These are phyloP conservation scores for Orthosia gracilis DNA, from an alignment of 2,888 invertebrate species.

Conservation along the genomic window DNA sequence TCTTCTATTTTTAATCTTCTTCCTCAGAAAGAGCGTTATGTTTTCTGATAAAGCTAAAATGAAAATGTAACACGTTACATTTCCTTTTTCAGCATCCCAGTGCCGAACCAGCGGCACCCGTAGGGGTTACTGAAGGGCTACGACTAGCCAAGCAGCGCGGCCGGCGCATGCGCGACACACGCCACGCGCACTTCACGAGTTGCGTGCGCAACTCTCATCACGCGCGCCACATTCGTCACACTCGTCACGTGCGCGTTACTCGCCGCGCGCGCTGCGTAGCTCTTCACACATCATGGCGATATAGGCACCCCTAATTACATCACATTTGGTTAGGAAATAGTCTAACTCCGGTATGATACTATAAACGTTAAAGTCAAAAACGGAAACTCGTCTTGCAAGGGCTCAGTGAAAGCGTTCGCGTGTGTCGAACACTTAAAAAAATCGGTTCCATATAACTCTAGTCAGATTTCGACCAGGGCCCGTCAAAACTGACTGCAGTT, in stretches of 20 bases:
- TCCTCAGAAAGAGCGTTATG: background rate
- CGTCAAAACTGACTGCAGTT: background rate
- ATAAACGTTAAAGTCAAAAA: conserved; percentile 1
- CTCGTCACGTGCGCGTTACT: background rate
- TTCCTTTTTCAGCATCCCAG: conserved; percentile 78
- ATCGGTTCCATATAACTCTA: background rate
- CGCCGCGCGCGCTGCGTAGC: conserved; percentile 52
- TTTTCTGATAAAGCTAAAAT: background rate
- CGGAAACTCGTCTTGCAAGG: background rate
- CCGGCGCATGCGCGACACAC: conserved; percentile 13
- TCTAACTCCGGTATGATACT: conserved; percentile 12
- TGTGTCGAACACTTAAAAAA: background rate
- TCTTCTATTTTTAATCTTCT: background rate
- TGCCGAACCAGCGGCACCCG: conserved; percentile 86
- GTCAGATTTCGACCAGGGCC: background rate
- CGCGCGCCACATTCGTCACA: background rate
- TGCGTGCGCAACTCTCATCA: background rate
- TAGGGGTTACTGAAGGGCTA: conserved; percentile 76
- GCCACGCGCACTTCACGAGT: background rate
- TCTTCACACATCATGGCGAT: conserved; percentile 33
- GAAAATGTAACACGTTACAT: background rate
- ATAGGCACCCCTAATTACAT: conserved; percentile 14
- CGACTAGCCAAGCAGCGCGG: conserved; percentile 68
- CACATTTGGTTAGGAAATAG: conserved; percentile 25
- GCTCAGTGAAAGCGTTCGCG: background rate